Conservation (phyloP, 2,113 vertebrate species). For the Sminthopsis crassicaudata region DNA sequence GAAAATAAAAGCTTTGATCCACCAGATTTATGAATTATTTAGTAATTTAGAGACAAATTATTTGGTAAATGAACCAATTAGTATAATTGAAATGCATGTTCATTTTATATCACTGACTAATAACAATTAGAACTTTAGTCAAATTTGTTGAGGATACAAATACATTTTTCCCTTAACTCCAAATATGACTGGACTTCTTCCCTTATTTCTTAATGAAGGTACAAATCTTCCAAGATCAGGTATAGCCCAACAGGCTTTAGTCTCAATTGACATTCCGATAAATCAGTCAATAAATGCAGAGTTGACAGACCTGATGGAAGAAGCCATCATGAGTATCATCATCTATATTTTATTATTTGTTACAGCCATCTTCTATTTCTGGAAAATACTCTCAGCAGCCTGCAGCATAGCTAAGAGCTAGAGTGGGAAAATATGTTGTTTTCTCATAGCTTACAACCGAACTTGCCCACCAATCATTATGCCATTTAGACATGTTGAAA, state of each 20-base stretch:
- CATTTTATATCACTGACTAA: neutral
- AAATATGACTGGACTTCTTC: constrained; percentile 30
- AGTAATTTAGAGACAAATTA: neutral
- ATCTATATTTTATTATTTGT: constrained; percentile 76
- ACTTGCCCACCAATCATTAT: constrained; percentile 64
- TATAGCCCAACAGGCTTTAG: constrained; percentile 39
- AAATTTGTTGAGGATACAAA: constrained; percentile 38
- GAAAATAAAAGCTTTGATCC: neutral
- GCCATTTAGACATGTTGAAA: constrained; percentile 51
- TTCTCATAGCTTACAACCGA: constrained; percentile 57
- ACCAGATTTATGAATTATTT: constrained; percentile 15
- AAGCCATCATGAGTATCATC: constrained; percentile 58
- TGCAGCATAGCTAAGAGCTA: constrained; percentile 70
- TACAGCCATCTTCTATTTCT: constrained; percentile 75
- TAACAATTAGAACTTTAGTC: constrained; percentile 18
- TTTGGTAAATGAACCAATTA: neutral
- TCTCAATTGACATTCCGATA: constrained; percentile 58
- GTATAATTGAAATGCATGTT: neutral
- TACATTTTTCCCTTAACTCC: constrained; percentile 53
- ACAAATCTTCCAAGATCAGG: constrained; percentile 56
- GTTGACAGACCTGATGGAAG: constrained; percentile 69
- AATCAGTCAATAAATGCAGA: constrained; percentile 51
- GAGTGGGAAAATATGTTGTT: constrained; percentile 49
- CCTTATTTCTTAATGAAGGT: constrained; percentile 60
- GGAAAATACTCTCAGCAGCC: constrained; percentile 73